Evolutionary conservation across 2,888 invertebrate genomes (phyloP).

Genomic region (Nasonia oneida): DNA sequence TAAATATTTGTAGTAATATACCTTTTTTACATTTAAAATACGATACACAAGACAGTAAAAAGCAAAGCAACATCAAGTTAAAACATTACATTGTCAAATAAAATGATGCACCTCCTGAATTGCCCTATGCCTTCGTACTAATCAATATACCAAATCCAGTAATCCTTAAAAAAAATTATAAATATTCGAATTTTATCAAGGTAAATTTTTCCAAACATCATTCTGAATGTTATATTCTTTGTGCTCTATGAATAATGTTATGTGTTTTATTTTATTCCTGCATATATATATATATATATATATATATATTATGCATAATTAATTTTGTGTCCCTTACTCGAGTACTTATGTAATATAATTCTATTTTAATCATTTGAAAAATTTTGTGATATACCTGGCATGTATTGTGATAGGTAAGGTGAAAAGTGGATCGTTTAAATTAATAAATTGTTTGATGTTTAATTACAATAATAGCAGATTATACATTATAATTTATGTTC

Average conservation of each 20-base stretch:
- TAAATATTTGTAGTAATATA: not conserved
- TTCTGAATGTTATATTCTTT: slow-evolving; percentile 47
- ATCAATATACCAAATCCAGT: slow-evolving; percentile 16
- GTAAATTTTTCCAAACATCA: not conserved
- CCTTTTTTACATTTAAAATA: not conserved
- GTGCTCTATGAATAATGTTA: slow-evolving; percentile 51
- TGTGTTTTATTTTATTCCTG: slow-evolving; percentile 12
- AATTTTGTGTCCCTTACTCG: not conserved
- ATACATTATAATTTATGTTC: slow-evolving; percentile 63
- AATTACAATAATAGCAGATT: not conserved
- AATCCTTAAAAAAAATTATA: not conserved
- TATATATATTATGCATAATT: slow-evolving; percentile 23
- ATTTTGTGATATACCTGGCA: slow-evolving; percentile 53
- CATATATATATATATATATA: not conserved
- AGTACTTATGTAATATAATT: not conserved
- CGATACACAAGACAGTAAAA: not conserved
- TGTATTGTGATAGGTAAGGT: slow-evolving; percentile 51
- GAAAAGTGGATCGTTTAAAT: slow-evolving; percentile 48
- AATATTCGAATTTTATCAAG: not conserved
- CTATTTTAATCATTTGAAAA: slow-evolving; percentile 57
- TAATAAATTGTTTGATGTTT: slow-evolving; percentile 11
- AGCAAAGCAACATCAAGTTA: not conserved
- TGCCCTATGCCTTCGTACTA: slow-evolving; percentile 2
- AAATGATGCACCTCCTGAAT: not conserved
- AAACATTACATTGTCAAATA: not conserved